Conservation (phyloP, 1,140 invertebrate species). For the Heliconius hermathena region DNA sequence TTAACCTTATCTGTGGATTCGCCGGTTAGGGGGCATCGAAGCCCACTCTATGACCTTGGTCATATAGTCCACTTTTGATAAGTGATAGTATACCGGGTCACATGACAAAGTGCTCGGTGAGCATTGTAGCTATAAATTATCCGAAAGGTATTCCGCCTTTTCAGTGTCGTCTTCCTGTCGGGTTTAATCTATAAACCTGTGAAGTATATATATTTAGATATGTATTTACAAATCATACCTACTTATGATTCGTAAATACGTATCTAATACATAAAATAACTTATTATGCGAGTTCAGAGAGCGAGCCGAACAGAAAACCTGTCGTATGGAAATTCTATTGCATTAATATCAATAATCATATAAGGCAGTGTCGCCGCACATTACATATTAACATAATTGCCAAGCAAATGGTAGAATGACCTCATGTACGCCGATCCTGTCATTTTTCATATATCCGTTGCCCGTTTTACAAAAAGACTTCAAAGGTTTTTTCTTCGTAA, state of each 20-base stretch:
- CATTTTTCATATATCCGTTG: conserved; percentile 21
- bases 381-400: conserved; percentile 44
- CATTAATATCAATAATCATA: conserved; percentile 35
- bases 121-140: no score
- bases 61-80: no score
- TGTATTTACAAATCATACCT: no score
- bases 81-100: no score
- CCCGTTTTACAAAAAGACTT: background rate
- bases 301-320: conserved; percentile 38
- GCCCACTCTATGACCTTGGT: no score
- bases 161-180: no score
- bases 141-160: no score
- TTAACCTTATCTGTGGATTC: no score
- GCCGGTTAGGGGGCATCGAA: no score
- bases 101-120: no score
- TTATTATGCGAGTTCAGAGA: conserved; percentile 27
- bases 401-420: conserved; percentile 26
- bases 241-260: background rate
- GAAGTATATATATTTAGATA: no score
- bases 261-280: background rate
- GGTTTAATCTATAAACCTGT: no score
- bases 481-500: background rate
- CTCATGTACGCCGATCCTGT: conserved; percentile 3
- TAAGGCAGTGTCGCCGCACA: conserved; percentile 29
- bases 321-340: conserved; percentile 38